phyloP scores from a whole-genome alignment of 2,797 vertebrate genomes.

The Morus bassanus region DNA sequence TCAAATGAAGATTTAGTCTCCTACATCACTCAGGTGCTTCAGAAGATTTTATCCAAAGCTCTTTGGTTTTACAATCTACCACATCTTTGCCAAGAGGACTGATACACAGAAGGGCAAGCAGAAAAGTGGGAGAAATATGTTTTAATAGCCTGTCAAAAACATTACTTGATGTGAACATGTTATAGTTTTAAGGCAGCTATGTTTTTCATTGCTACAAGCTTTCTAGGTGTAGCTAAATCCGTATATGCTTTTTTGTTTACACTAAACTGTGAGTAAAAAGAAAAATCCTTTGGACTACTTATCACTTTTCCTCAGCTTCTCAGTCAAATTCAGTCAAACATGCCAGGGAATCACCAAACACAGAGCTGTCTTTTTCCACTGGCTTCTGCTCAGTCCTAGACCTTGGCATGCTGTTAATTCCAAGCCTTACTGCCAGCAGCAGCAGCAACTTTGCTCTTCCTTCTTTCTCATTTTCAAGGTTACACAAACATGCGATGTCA shows the following conservation, averaged over 20 bases:
- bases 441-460: constrained; percentile 35
- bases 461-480: constrained; percentile 56
- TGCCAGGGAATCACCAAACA: constrained; percentile 28
- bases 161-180: not conserved
- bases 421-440: constrained; percentile 26
- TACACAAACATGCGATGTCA: constrained; percentile 24
- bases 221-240: not conserved
- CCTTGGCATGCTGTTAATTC: constrained; percentile 20
- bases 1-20: not conserved
- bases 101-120: not conserved
- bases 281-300: constrained; percentile 11
- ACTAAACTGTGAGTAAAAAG: not conserved
- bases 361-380: constrained; percentile 41
- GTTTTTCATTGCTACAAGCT: not conserved
- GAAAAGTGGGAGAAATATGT: not conserved
- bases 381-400: constrained; percentile 54
- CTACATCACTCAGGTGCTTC: not conserved
- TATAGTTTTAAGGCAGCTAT: not conserved
- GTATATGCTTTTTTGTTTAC: not conserved
- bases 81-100: not conserved
- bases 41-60: not conserved
- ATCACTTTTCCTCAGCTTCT: constrained; percentile 6
- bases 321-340: constrained; percentile 28
- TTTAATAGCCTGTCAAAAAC: constrained; percentile 24
- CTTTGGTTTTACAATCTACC: not conserved